phyloP scores from a whole-genome alignment of 1,140 invertebrate genomes.

The Macrobrachium nipponense region DNA sequence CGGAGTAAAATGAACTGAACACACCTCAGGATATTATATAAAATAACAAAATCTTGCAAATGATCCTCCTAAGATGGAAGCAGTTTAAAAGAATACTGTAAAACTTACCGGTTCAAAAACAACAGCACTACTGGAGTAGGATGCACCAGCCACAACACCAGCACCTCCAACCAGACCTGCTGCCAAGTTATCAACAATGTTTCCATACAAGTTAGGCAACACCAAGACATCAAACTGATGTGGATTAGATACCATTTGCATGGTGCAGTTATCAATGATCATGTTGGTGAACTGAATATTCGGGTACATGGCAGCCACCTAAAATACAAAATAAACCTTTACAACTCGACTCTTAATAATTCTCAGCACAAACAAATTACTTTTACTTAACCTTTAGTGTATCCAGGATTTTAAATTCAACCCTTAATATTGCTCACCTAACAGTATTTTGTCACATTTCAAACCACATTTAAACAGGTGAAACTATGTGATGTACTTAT shows the following conservation, averaged over 20 bases:
- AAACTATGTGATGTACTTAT: too few species aligned
- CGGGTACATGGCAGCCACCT: conserved; percentile 77
- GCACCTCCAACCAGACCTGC: conserved; percentile 96
- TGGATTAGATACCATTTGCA: conserved; percentile 96
- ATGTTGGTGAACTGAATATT: conserved; percentile 95
- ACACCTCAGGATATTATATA: too few species aligned
- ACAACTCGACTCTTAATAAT: too few species aligned
- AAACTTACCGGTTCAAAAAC: conserved; percentile 94
- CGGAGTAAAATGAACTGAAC: not conserved
- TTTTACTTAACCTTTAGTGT: too few species aligned
- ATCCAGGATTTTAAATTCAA: too few species aligned
- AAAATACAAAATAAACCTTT: not conserved
- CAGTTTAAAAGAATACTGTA: not conserved
- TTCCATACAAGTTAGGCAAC: conserved; percentile 98
- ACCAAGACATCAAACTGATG: conserved; percentile 95
- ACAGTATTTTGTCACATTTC: too few species aligned
- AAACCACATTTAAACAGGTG: too few species aligned
- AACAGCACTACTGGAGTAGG: conserved; percentile 81
- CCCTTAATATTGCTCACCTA: too few species aligned
- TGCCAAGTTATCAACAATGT: conserved; percentile 97
- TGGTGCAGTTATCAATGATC: conserved; percentile 99
- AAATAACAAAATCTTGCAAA: too few species aligned
- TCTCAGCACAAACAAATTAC: too few species aligned
- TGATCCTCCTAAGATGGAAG: too few species aligned
- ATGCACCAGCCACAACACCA: conserved; percentile 81